Conservation (phyloP, 2,113 vertebrate genomes). For the Cyphomyrus plagiostoma region DNA sequence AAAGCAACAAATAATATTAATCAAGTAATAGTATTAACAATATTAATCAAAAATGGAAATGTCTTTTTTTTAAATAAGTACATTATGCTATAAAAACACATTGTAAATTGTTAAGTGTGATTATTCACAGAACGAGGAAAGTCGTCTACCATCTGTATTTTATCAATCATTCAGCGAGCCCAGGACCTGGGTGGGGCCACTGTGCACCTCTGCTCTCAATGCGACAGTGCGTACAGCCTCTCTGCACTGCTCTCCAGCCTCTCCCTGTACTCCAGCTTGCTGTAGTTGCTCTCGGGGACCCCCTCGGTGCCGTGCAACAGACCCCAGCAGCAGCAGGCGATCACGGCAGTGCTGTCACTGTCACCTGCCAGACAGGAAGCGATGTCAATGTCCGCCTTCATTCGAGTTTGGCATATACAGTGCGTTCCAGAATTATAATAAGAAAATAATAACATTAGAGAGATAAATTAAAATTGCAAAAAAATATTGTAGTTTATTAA, state of each 20-base stretch:
- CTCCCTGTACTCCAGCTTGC: slow-evolving; percentile 62
- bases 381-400: neutral
- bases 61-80: neutral
- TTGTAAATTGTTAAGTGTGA: neutral
- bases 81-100: neutral
- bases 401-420: neutral
- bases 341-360: slow-evolving; percentile 71
- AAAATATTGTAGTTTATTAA: neutral
- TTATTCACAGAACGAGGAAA: too few species aligned
- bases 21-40: neutral
- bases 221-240: slow-evolving; percentile 42
- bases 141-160: neutral
- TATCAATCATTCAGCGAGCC: neutral
- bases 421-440: neutral
- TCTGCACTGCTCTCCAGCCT: slow-evolving; percentile 48
- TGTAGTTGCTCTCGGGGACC: slow-evolving; percentile 62
- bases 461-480: neutral
- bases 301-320: slow-evolving; percentile 54
- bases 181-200: neutral
- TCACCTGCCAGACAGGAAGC: slow-evolving; percentile 52
- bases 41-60: neutral
- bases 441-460: neutral
- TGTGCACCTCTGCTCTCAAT: slow-evolving; percentile 4
- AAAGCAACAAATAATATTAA: neutral
- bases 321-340: slow-evolving; percentile 71